These are phyloP conservation scores for Bruchidius siliquastri DNA, from an alignment of 2,888 invertebrate genomes.

Conservation along the genomic window DNA sequence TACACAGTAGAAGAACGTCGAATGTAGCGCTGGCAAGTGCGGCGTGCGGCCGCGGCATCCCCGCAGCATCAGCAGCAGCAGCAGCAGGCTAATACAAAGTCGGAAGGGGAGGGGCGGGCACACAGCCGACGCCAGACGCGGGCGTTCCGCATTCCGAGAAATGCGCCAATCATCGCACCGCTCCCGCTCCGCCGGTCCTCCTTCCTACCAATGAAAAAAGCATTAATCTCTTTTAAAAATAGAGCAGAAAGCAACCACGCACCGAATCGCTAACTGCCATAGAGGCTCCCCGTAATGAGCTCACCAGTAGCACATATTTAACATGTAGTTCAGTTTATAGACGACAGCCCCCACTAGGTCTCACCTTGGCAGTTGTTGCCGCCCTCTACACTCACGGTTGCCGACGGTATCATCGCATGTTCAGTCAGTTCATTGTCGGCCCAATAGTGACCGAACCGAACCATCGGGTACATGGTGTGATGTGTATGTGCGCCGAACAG, in stretches of 20 bases:
- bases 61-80: not conserved
- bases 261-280: constrained; percentile 44
- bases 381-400: constrained; percentile 41
- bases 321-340: constrained; percentile 49
- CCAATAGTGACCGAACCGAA: constrained; percentile 25
- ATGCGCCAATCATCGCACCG: constrained; percentile 42
- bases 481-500: constrained; percentile 4
- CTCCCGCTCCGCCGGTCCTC: constrained; percentile 40
- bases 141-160: constrained; percentile 30
- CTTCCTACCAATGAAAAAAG: constrained; percentile 51
- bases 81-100: constrained; percentile 7
- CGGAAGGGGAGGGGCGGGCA: constrained; percentile 42
- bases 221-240: constrained; percentile 52
- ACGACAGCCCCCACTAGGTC: constrained; percentile 37
- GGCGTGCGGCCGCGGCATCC: not conserved
- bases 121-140: constrained; percentile 42
- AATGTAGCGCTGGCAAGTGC: not conserved
- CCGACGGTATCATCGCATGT: constrained; percentile 28
- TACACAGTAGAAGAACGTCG: no score
- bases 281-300: constrained; percentile 47
- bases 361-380: constrained; percentile 32
- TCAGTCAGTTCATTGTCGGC: constrained; percentile 35
- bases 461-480: constrained; percentile 9
- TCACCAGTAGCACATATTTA: constrained; percentile 49
- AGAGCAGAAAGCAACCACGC: constrained; percentile 45